A percentile compares a stretch with the other conserved stretches of the same genome.
phyloP scores from a whole-genome alignment of 1,140 invertebrate genomes.

The Octopus sinensis region DNA sequence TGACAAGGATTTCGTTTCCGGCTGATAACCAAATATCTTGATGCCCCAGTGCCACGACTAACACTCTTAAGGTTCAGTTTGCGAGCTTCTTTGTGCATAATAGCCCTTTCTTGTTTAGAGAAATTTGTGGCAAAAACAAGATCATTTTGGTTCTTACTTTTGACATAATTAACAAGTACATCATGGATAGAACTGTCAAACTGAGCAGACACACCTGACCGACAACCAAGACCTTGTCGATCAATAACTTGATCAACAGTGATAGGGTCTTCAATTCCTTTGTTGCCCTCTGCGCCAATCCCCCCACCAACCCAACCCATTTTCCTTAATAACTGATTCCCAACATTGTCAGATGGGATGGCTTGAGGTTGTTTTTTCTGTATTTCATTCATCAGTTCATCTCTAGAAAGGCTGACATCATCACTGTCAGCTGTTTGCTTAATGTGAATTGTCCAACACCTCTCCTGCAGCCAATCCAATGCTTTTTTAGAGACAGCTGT shows the following conservation, averaged over 20 bases:
- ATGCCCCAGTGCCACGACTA: constrained; percentile 62
- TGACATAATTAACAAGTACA: constrained; percentile 39
- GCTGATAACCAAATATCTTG: constrained; percentile 59
- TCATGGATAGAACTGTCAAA: constrained; percentile 35
- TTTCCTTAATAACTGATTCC: constrained; percentile 70
- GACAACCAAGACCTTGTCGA: constrained; percentile 42
- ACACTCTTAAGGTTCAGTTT: constrained; percentile 61
- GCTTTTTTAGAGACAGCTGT: constrained; percentile 31
- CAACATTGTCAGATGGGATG: constrained; percentile 62
- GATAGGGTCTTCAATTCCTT: constrained; percentile 68
- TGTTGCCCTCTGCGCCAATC: constrained; percentile 65
- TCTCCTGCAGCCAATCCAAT: constrained; percentile 34
- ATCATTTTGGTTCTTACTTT: constrained; percentile 55
- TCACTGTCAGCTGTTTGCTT: constrained; percentile 61
- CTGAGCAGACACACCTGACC: constrained; percentile 33
- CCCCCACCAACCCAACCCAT: constrained; percentile 82
- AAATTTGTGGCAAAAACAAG: constrained; percentile 71
- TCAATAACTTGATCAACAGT: constrained; percentile 40
- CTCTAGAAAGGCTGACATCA: constrained; percentile 32
- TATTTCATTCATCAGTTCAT: constrained; percentile 60
- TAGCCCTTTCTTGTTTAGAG: constrained; percentile 68
- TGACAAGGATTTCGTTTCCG: constrained; percentile 54
- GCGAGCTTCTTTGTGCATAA: constrained; percentile 62
- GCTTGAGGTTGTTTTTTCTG: constrained; percentile 30
- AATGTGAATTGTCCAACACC: constrained; percentile 58